Base-by-base conservation (phyloP, 2,797 vertebrate species). In the Macrochelys suwanniensis region DNA sequence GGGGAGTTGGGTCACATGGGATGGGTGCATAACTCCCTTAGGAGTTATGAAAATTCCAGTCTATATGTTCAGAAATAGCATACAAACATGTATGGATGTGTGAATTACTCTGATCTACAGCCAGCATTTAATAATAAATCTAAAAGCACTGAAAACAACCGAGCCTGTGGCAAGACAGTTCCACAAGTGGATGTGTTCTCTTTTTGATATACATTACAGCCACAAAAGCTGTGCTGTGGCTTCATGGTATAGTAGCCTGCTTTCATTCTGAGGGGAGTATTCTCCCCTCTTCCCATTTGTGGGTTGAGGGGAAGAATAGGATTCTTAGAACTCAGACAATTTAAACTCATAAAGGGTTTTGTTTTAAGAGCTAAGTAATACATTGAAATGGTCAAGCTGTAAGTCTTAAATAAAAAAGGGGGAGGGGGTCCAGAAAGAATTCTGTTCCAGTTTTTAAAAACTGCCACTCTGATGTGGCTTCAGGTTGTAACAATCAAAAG, bases 1-100 rank as follows among this genome's bases (percentile, higher is more conserved):
- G 68, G 80, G 90, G 71, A 45, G 92, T 87, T 94, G 91, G 85
- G 71, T 93, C 80, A 82, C 33, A 10, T 4, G 78, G 84, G 26
- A 28, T 77, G 45, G 45, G 5, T 13, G 82, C 49, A 61, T 54
- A 94, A 82, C 77, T 82, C 87, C 59, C 90, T 25, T 82, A 61
- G 31, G n/a, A 37, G n/a, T 17, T 68, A 21, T 68, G 65, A 71
- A 71, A 71, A 71, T 42, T 71, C 37, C 33, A 68, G 68, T 71
- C n/a, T 42, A 21, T 23, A 71, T n/a, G 68, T 25, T 71, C 68
- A 71, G 68, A 37, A 71, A 71, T 42, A 42, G 42, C n/a, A 23
- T 3, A 71, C 37, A 3, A 71, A 71, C n/a, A 23, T 71, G 2
- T 71, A 42, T 11, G 21, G 65, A 37, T 37, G n/a, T 11, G 19